Base-by-base conservation (phyloP, 2,113 vertebrate genomes). In the Crotalus viridis region DNA sequence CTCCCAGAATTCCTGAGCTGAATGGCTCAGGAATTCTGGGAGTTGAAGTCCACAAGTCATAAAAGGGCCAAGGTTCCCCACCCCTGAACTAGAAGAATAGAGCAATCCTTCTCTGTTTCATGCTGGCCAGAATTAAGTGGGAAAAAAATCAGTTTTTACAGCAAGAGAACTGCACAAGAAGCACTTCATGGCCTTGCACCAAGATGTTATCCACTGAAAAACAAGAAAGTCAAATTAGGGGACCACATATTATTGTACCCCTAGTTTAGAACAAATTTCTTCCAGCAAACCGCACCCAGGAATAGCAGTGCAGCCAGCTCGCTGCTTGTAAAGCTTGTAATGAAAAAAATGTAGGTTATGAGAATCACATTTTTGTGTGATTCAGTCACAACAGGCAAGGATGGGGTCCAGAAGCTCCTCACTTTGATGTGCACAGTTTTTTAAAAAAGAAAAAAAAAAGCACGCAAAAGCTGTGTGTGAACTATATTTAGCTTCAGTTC, bases 401-500 rank as follows among this genome's bases (percentile, higher is more conserved):
- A 95, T 92, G 93, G 91, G 93, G 94, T 94, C 2, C 90, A 91
- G 95, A 55, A 92, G 90, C 90, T 15, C 39, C 39, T 74, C 15
- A 22, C 51, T 94, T 81, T 92, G 89, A 92, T 90, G 56, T 92
- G 43, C 48, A 12, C 2, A 10, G 33, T 85, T 92, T 90, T 86
- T 89, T 48, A 64, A 90, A 26, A 56, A 48, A 51, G 48, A 9
- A 87, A 33, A 43, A 33, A 43, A 51, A 54, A 19, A 55, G 13
- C 46, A 48, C 2, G 39, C 55, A 90, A 86, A 90, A 95, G 95
- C 96, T 95, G 90, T 91, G 94, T 94, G 95, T 96, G 95, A 96
- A 95, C 96, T 97, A 97, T 97, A 96, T 97, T 96, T 97, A 97
- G 96, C 97, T 97, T 97, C 96, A 97, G 95, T 97, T 97, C 96